Evolutionary conservation across 1,140 invertebrate species (phyloP), one percentile per base, ranked within the genome.

Genomic region (Samia ricini): DNA sequence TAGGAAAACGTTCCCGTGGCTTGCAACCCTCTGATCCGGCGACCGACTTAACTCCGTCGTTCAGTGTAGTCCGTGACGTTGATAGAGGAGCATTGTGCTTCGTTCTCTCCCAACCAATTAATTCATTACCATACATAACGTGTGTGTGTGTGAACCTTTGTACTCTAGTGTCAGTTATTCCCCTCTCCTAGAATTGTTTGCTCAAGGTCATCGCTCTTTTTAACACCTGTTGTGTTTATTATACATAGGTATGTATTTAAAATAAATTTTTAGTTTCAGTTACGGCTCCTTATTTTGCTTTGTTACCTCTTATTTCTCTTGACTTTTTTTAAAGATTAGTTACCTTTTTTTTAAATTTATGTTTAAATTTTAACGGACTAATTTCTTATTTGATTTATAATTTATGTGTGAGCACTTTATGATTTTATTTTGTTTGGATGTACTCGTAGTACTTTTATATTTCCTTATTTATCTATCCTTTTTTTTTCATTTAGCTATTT

Each of bases 141-240:
- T 77, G 82, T 76, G 81, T 83, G 82, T 77, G 72, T 76, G 74
- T 80, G 81, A 81, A 78, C 71, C 73, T 65, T 64, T 65, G 66
- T 68, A 73, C 60, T 68, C 51, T 56, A 74, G 75, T 77, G 69
- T 63, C 63, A 60, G 66, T 77, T 69, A 62, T 61, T 75, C 72
- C 67, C 64, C 66, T 65, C 66, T 60, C 58, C 61, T 10, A n/a
- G 67, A 71, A 70, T 74, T 69, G 61, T 68, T 52, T 61, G 69
- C 56, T 64, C 71, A 82, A 84, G 81, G 81, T 80, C 77, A 75
- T 69, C 73, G 62, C 66, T 68, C 69, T 69, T 74, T 72, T 80
- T 69, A 74, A 75, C 74, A 83, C 76, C 76, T 82, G 77, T 83
- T 83, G 73, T 72, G 71, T 77, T 76, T 72, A 63, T 74, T 69